Conservation (phyloP, 2,113 vertebrate species). For the Tretioscincus oriximinensis region DNA sequence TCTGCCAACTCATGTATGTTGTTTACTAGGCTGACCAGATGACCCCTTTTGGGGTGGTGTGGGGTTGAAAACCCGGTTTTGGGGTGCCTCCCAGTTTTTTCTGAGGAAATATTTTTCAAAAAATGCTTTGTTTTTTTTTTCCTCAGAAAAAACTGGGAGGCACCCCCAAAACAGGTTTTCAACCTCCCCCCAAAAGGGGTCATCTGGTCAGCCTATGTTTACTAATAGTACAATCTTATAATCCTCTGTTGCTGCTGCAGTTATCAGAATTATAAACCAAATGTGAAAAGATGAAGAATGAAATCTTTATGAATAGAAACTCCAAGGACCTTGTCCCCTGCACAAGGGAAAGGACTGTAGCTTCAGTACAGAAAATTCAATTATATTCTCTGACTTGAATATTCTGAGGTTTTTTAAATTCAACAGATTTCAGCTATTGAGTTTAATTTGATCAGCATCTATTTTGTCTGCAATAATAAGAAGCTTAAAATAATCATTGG, state of each 20-base stretch:
- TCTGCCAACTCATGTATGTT: neutral
- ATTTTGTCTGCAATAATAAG: neutral
- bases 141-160: too few species aligned
- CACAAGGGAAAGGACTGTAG: neutral
- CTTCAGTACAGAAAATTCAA: neutral
- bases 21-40: neutral
- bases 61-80: too few species aligned
- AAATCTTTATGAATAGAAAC: slow-evolving; percentile 1
- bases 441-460: slow-evolving; percentile 14
- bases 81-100: too few species aligned
- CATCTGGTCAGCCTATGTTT: too few species aligned
- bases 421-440: neutral
- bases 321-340: neutral
- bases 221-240: too few species aligned
- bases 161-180: too few species aligned
- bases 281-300: neutral
- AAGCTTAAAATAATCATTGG: neutral
- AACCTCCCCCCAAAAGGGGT: too few species aligned
- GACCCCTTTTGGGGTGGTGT: too few species aligned
- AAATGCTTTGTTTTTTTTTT: too few species aligned
- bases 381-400: slow-evolving; percentile 6
- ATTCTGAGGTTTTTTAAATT: neutral
- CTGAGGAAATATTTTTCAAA: too few species aligned
- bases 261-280: neutral
- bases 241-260: neutral